Evolutionary conservation across 2,888 invertebrate species (phyloP), one percentile per base, ranked within the genome.

Genomic region (Seira ritae): DNA sequence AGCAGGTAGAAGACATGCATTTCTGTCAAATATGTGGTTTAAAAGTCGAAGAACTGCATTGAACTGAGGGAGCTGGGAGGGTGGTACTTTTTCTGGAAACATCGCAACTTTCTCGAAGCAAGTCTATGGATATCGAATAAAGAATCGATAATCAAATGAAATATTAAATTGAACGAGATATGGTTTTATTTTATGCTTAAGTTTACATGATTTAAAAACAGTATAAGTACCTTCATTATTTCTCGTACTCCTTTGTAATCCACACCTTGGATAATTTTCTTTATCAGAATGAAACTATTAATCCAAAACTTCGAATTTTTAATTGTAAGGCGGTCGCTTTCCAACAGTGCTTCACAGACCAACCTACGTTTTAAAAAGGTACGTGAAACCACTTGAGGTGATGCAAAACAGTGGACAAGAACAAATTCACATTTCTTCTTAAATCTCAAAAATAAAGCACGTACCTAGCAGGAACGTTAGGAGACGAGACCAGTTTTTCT

Each of bases 211-310:
- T n/a, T n/a, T n/a, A n/a, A 31, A 2, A 31, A 31, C 31, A 31
- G 15, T 31, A 89, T 90, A 90, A 1, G 37, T 71, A 94, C 95
- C 92, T 96, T 97, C 96, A 97, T 96, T 81, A 97, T 95, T 92
- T 97, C 97, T 88, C 97, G 92, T 0, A 97, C 97, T 17, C 97
- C 98, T 92, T 98, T 98, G 90, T 98, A 98, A 91, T 98, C 97
- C 0, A 98, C 98, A 80, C 96, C 95, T 55, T 95, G 95, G 89
- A 98, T 96, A 65, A 97, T 94, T 90, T 94, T 94, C 88, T 95
- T 93, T 75, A 98, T 94, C 2, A 98, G 92, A 88, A 93, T 93
- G 90, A 98, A 98, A 90, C 95, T 94, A 91, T 96, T 95, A 72
- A 96, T 94, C 98, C 98, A 98, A 91, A 96, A 97, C 87, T 95